Evolutionary conservation across 1,140 invertebrate genomes (phyloP).

Genomic region (Hesperophylax magnus): DNA sequence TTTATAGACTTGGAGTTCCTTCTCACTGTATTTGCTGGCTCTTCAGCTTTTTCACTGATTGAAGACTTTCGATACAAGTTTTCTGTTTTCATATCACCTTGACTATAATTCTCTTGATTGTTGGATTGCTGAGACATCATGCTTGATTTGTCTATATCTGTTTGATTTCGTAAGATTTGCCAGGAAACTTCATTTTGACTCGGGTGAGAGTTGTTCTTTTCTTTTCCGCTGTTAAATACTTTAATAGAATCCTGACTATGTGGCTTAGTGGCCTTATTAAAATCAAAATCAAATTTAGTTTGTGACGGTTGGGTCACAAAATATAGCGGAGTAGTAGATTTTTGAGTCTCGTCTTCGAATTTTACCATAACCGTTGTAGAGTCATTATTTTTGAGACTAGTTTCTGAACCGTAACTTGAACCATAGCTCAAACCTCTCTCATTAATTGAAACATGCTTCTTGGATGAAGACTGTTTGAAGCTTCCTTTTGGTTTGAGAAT

Average conservation of each 20-base stretch:
- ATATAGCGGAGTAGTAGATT: conserved; percentile 15
- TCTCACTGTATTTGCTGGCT: conserved; percentile 22
- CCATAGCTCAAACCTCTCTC: conserved; percentile 38
- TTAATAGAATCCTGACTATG: background rate
- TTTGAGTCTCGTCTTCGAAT: conserved; percentile 52
- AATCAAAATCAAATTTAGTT: conserved; percentile 27
- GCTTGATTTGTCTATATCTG: conserved; percentile 23
- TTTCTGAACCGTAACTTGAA: conserved; percentile 46
- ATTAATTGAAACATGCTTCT: conserved; percentile 55
- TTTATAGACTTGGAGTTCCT: conserved; percentile 40
- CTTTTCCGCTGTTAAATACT: conserved; percentile 8
- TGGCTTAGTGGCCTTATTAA: background rate
- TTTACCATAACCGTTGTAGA: conserved; percentile 45
- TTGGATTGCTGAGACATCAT: conserved; percentile 6
- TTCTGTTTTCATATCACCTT: conserved; percentile 10
- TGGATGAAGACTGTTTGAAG: conserved; percentile 42
- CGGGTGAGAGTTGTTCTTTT: conserved; percentile 12
- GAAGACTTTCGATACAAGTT: conserved; percentile 21
- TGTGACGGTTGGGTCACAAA: conserved; percentile 10
- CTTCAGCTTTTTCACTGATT: conserved; percentile 13
- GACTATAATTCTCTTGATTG: conserved; percentile 1
- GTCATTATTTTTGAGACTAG: conserved; percentile 48
- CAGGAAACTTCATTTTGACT: conserved; percentile 23
- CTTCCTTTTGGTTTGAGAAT: conserved; percentile 54
- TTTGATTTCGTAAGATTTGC: conserved; percentile 29